phyloP scores from a whole-genome alignment of 2,797 vertebrate genomes.

The Crenuchus spilurus region DNA sequence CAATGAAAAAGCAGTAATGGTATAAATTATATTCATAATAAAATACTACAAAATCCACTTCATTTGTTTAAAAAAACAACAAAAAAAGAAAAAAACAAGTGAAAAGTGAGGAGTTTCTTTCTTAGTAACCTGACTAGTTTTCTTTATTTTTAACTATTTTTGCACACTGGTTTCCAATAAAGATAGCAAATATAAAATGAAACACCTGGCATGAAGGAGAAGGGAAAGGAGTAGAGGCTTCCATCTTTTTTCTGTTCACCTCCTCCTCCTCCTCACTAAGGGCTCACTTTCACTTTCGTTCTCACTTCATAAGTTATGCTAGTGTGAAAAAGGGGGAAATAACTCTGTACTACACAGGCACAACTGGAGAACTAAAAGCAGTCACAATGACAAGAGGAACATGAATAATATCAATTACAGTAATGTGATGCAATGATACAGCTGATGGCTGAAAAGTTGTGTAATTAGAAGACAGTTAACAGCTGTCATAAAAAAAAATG shows the following conservation, averaged over 20 bases:
- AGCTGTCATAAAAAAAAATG: not conserved
- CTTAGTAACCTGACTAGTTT: constrained; percentile 8
- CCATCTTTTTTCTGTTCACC: not conserved
- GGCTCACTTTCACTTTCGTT: not conserved
- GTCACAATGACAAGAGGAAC: constrained; percentile 11
- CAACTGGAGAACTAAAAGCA: constrained; percentile 21
- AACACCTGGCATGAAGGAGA: not conserved
- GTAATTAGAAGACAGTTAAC: constrained; percentile 26
- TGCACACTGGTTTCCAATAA: constrained; percentile 38
- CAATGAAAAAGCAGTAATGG: constrained; percentile 42
- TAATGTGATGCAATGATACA: not conserved
- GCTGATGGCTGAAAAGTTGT: constrained; percentile 10
- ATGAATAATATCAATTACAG: constrained; percentile 36
- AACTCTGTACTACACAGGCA: constrained; percentile 11
- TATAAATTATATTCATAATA: constrained; percentile 46
- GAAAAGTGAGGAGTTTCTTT: constrained; percentile 1
- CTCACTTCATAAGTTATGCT: not conserved
- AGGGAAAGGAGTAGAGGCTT: not conserved
- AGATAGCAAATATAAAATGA: constrained; percentile 6
- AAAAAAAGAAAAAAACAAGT: constrained; percentile 27
- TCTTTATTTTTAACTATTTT: constrained; percentile 17
- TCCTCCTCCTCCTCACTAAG: not conserved
- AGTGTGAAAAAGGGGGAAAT: not conserved
- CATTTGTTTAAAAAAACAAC: constrained; percentile 30
- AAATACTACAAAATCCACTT: constrained; percentile 46